Conservation (phyloP, 2,113 vertebrate species). For the Brachyhypopomus gauderio region DNA sequence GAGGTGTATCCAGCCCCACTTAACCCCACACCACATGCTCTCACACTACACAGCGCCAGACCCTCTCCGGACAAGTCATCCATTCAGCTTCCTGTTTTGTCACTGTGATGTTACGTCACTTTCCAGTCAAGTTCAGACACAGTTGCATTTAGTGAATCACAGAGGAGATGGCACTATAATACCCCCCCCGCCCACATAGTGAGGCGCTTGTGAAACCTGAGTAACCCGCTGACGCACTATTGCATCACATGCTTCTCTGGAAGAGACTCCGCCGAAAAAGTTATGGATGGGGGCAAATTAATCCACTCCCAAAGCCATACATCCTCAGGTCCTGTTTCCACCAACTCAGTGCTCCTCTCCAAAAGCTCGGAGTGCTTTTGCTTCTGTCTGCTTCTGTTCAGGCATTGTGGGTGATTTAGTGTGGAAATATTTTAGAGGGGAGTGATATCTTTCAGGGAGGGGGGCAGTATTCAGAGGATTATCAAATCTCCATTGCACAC, state of each 20-base stretch:
- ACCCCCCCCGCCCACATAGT: conserved; percentile 59
- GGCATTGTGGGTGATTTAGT: conserved; percentile 44
- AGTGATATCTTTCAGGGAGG: conserved; percentile 3
- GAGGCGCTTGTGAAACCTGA: conserved; percentile 52
- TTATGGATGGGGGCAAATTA: conserved; percentile 63
- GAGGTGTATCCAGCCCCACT: conserved; percentile 4
- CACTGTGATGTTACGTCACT: conserved; percentile 42
- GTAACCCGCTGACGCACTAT: conserved; percentile 45
- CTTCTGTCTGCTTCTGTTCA: conserved; percentile 62
- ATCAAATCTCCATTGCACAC: conserved; percentile 36
- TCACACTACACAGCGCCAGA: conserved; percentile 6
- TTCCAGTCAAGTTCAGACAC: conserved; percentile 48
- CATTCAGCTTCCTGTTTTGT: conserved; percentile 16
- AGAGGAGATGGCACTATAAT: conserved; percentile 48
- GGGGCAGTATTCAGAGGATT: conserved; percentile 34
- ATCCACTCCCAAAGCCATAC: conserved; percentile 51
- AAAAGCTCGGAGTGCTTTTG: conserved; percentile 63
- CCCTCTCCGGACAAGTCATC: conserved; percentile 17
- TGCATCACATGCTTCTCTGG: conserved; percentile 60
- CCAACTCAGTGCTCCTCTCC: conserved; percentile 46
- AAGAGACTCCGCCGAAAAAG: conserved; percentile 53
- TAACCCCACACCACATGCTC: conserved; percentile 7
- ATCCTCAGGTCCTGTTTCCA: conserved; percentile 63
- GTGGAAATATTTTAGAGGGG: conserved; percentile 50
- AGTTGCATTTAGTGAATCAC: conserved; percentile 65